Conservation (phyloP, 2,888 invertebrate genomes). For the Tenthredo amoena region DNA sequence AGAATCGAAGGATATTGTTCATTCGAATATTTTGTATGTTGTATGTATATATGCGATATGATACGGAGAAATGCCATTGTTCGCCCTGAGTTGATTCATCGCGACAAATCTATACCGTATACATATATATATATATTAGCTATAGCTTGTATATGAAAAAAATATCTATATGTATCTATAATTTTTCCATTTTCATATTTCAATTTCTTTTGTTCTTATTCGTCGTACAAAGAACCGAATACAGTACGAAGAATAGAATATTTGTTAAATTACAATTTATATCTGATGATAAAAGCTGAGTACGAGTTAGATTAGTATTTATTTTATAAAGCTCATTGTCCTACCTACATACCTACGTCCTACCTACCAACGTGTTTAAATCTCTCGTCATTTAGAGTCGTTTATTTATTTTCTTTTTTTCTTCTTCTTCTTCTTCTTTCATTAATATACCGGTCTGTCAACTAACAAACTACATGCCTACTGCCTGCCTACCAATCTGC, state of each 20-base stretch:
- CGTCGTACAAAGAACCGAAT: too few relatives aligned
- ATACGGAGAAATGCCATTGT: neutral
- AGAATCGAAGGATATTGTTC: neutral
- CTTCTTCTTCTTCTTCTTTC: neutral
- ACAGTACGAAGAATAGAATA: too few relatives aligned
- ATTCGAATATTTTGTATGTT: neutral
- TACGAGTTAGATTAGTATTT: neutral
- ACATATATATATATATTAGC: neutral
- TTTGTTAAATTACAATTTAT: too few relatives aligned
- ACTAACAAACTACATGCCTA: neutral
- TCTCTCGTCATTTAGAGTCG: neutral
- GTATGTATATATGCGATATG: neutral
- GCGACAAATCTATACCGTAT: neutral
- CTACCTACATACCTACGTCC: neutral
- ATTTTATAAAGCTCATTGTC: neutral
- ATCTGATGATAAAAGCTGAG: too few relatives aligned
- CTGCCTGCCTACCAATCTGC: neutral
- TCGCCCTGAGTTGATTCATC: neutral
- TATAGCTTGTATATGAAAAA: neutral
- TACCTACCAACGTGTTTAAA: neutral
- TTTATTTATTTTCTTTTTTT: neutral
- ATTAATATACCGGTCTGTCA: slow-evolving; percentile 17
- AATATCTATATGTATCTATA: too few relatives aligned
- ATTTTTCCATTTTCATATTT: too few relatives aligned
- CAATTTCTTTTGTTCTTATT: too few relatives aligned